Evolutionary conservation across 2,797 vertebrate genomes (phyloP).

Genomic region (Coracias cyanogaster): DNA sequence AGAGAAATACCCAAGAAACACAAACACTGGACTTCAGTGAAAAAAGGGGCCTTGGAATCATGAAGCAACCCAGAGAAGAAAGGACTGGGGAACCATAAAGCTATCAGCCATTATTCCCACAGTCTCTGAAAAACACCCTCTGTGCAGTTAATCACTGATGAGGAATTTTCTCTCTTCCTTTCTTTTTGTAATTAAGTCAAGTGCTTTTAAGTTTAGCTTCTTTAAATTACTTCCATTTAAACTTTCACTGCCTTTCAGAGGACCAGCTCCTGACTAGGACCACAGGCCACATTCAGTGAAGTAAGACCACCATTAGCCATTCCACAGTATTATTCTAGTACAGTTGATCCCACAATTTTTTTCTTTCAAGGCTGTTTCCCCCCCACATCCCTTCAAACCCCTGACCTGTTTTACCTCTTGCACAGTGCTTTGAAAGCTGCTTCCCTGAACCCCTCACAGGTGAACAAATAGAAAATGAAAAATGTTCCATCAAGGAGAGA

Average conservation of each 20-base stretch:
- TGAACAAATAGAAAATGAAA: constrained; percentile 37
- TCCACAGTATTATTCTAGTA: neutral
- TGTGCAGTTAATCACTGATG: neutral
- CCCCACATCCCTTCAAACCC: neutral
- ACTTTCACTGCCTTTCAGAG: neutral
- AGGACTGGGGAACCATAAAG: neutral
- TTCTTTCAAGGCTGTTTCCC: neutral
- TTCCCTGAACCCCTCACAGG: neutral
- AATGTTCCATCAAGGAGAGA: neutral
- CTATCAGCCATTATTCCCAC: neutral
- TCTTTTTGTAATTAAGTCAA: neutral
- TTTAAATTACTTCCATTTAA: neutral
- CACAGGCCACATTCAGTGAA: neutral
- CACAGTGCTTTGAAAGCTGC: neutral
- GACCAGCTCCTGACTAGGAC: neutral
- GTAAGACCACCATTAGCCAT: neutral
- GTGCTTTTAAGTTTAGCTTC: neutral
- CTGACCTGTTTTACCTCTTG: neutral
- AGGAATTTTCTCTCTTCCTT: neutral
- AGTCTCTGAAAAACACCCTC: neutral
- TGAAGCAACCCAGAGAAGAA: neutral
- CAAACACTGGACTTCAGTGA: neutral
- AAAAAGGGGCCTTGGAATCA: neutral
- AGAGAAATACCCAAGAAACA: neutral
- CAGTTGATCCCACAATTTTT: neutral